Evolutionary conservation across 2,888 invertebrate genomes (phyloP).

Genomic region (Acrobasis repandana): DNA sequence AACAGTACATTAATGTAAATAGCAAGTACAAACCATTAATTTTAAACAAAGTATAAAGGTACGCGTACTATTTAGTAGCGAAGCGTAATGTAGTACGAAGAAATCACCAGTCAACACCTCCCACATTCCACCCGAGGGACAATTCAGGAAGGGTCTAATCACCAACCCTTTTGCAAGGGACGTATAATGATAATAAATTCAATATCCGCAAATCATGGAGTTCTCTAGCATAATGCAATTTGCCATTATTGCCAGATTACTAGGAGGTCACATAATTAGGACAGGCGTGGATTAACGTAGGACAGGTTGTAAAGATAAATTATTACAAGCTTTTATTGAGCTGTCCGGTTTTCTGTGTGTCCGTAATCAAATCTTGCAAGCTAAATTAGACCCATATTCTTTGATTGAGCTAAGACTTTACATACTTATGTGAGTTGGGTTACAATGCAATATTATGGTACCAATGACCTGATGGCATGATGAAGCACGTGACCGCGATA

Average conservation of each 20-base stretch:
- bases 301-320: background rate
- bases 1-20: too few relatives aligned
- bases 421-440: too few relatives aligned
- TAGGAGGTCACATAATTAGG: constrained; percentile 18
- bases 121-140: constrained; percentile 10
- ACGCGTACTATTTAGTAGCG: constrained; percentile 13
- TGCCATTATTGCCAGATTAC: constrained; percentile 21
- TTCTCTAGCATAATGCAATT: constrained; percentile 29
- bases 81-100: constrained; percentile 27
- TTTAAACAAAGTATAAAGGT: background rate
- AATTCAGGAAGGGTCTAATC: constrained; percentile 59
- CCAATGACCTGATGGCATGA: too few relatives aligned
- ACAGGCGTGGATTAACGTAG: background rate
- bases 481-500: too few relatives aligned
- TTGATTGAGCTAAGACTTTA: too few relatives aligned
- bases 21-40: too few relatives aligned
- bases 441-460: too few relatives aligned
- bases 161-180: constrained; percentile 55
- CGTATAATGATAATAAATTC: constrained; percentile 67
- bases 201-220: constrained; percentile 65
- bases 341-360: background rate
- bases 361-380: too few relatives aligned
- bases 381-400: too few relatives aligned
- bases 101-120: background rate
- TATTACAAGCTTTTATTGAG: background rate